Evolutionary conservation across 2,113 vertebrate species (phyloP).

Genomic region (zebrafish (Danio rerio)): DNA sequence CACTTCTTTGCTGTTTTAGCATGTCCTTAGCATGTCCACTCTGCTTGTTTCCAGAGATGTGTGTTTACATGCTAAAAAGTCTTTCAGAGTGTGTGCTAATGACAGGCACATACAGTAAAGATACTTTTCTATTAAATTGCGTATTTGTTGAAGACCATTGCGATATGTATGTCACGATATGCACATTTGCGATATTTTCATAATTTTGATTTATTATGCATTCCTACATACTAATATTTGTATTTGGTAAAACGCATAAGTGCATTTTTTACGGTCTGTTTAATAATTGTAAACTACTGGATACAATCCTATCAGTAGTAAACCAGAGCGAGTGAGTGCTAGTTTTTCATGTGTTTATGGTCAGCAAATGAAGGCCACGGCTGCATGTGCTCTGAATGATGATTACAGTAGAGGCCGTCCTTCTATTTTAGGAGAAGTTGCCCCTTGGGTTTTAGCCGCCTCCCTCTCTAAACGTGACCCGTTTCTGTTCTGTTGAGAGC

Average conservation of each 20-base stretch:
- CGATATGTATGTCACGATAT: too few relatives aligned
- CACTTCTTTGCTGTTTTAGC: too few relatives aligned
- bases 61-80: too few relatives aligned
- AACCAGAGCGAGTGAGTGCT: neutral
- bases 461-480: slow-evolving; percentile 17
- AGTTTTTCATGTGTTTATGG: neutral
- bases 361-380: neutral
- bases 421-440: slow-evolving; percentile 32
- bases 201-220: neutral
- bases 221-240: neutral
- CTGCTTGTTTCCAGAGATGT: too few relatives aligned
- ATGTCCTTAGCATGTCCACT: too few relatives aligned
- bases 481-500: slow-evolving; percentile 32
- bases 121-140: too few relatives aligned
- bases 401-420: slow-evolving; percentile 20
- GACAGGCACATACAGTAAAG: too few relatives aligned
- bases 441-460: slow-evolving; percentile 1
- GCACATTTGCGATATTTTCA: too few relatives aligned
- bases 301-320: neutral
- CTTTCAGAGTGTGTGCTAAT: too few relatives aligned
- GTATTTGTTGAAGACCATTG: too few relatives aligned
- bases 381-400: slow-evolving; percentile 9
- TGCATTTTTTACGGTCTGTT: neutral
- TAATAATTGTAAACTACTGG: neutral
- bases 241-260: neutral